phyloP scores from a whole-genome alignment of 2,888 invertebrate genomes.

The Microchrysa polita region DNA sequence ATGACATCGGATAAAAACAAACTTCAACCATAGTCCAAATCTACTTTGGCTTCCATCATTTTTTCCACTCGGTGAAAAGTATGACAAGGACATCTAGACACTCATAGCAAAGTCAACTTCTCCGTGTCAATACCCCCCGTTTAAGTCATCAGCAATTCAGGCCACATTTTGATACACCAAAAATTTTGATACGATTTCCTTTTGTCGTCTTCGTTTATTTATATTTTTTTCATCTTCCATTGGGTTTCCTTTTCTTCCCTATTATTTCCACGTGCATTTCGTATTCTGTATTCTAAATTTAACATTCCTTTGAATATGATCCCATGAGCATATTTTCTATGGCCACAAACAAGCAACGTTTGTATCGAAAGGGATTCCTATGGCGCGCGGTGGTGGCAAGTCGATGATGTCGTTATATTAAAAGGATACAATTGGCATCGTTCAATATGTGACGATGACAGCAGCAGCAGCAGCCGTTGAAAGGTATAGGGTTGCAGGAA shows the following conservation, averaged over 20 bases:
- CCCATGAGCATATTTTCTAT: constrained; percentile 34
- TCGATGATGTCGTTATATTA: constrained; percentile 22
- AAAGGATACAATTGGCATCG: constrained; percentile 34
- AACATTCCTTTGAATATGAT: constrained; percentile 15
- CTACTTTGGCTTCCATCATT: not conserved
- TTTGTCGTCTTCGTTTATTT: not conserved
- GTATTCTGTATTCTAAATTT: not conserved
- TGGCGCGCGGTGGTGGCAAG: too few species aligned
- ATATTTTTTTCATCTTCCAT: not conserved
- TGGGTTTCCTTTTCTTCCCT: too few species aligned
- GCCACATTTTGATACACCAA: constrained; percentile 11
- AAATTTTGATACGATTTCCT: constrained; percentile 26
- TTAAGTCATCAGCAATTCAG: constrained; percentile 25
- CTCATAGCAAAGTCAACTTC: not conserved
- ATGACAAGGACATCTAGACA: not conserved
- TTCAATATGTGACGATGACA: constrained; percentile 19
- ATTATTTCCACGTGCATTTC: too few species aligned
- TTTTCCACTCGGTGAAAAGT: not conserved
- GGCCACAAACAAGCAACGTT: constrained; percentile 32
- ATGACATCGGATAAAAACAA: not conserved
- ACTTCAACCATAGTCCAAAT: not conserved
- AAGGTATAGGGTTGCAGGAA: constrained; percentile 5
- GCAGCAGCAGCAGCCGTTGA: too few species aligned
- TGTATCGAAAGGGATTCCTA: not conserved
- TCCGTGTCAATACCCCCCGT: constrained; percentile 17